Conservation (phyloP, 1,140 invertebrate genomes). For the Drosophila dunni region DNA sequence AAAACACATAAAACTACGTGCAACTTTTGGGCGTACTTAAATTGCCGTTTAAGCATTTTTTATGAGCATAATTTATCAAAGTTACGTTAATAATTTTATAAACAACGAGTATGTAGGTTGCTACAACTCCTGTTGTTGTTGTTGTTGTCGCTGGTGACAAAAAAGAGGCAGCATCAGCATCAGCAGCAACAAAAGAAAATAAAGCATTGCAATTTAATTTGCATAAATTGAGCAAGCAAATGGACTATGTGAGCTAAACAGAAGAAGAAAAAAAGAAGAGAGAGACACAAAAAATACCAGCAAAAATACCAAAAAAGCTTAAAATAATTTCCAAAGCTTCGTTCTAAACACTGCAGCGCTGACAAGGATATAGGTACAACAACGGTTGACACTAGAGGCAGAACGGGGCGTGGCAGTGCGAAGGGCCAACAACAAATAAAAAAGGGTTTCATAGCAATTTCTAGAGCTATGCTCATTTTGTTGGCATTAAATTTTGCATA, state of each 20-base stretch:
- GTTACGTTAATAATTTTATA: conserved; percentile 77
- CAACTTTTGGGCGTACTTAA: conserved; percentile 79
- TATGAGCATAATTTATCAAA: conserved; percentile 82
- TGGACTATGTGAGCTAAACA: conserved; percentile 14
- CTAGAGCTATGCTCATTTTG: conserved; percentile 74
- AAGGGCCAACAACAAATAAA: conserved; percentile 47
- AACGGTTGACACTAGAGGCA: conserved; percentile 1
- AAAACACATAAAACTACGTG: conserved; percentile 27
- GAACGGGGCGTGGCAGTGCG: conserved; percentile 44
- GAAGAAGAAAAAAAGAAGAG: neutral
- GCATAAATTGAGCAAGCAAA: conserved; percentile 75
- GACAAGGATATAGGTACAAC: conserved; percentile 1
- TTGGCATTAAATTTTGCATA: conserved; percentile 79
- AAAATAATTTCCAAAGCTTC: conserved; percentile 74
- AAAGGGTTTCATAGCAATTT: conserved; percentile 78
- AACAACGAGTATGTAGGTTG: conserved; percentile 5
- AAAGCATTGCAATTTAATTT: conserved; percentile 82
- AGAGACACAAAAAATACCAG: conserved; percentile 50
- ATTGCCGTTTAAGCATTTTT: conserved; percentile 82
- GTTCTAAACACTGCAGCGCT: conserved; percentile 67
- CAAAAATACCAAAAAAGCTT: conserved; percentile 68
- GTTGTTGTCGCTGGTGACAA: conserved; percentile 57
- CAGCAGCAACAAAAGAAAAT: conserved; percentile 38
- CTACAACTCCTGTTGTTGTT: conserved; percentile 9
- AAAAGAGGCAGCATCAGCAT: conserved; percentile 2